Percentiles rank a stretch among this genome's conserved stretches.
phyloP scores from a whole-genome alignment of 2,113 vertebrate species.

The Spheniscus mendiculus region DNA sequence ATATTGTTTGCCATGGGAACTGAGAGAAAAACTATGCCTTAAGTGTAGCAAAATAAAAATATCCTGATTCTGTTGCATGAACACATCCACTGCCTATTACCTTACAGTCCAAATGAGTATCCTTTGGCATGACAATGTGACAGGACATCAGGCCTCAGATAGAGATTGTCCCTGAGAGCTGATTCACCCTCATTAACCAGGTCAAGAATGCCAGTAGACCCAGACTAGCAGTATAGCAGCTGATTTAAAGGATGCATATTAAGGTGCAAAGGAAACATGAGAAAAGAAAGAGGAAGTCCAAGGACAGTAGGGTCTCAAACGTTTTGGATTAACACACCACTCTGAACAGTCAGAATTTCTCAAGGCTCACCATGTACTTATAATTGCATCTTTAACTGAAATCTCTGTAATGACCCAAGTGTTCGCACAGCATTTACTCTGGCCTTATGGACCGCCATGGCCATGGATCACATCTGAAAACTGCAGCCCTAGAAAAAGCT shows the following conservation, averaged over 20 bases:
- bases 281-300: background rate
- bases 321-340: background rate
- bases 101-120: background rate
- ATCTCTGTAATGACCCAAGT: background rate
- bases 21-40: background rate
- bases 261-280: background rate
- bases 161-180: background rate
- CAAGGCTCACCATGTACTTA: background rate
- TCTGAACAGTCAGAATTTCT: background rate
- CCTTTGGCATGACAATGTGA: background rate
- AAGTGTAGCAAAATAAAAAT: background rate
- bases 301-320: background rate
- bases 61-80: background rate
- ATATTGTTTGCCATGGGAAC: background rate
- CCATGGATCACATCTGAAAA: background rate
- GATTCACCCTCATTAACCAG: background rate
- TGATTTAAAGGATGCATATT: background rate
- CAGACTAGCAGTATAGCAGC: background rate
- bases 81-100: background rate
- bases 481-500: background rate
- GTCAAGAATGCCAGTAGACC: background rate
- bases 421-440: background rate
- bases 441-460: background rate
- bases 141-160: background rate
- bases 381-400: background rate